A percentile compares a stretch with the other conserved stretches of the same genome.
Evolutionary conservation across 2,888 invertebrate genomes (phyloP).

Genomic region (Gastrophysa polygoni): DNA sequence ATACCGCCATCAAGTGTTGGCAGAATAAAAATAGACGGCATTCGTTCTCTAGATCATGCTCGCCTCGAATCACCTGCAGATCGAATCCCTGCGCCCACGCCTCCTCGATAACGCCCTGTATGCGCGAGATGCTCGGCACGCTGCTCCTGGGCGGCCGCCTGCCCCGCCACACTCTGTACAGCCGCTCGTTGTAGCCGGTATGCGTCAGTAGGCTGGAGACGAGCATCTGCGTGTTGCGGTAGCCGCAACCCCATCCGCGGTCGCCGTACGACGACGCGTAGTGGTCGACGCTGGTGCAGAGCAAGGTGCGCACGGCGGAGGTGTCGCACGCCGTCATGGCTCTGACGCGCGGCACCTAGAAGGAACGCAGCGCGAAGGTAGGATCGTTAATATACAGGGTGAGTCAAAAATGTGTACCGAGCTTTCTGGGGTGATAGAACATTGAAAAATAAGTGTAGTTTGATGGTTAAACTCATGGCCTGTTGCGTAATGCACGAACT

Average conservation of each 20-base stretch:
- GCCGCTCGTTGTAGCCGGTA: conserved; percentile 70
- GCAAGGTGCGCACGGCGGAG: conserved; percentile 71
- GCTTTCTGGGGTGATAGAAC: too few species aligned
- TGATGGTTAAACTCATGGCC: too few species aligned
- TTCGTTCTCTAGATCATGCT: too few species aligned
- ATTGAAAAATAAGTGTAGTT: too few species aligned
- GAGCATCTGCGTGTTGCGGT: conserved; percentile 90
- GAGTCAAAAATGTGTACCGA: too few species aligned
- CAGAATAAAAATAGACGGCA: too few species aligned
- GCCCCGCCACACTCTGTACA: conserved; percentile 59
- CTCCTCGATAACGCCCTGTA: conserved; percentile 83
- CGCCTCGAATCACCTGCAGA: conserved; percentile 72
- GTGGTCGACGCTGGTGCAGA: conserved; percentile 84
- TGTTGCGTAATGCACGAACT: too few species aligned
- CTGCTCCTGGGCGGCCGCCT: conserved; percentile 66
- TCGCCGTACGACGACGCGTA: conserved; percentile 89
- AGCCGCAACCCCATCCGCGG: conserved; percentile 92
- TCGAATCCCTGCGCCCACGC: conserved; percentile 85
- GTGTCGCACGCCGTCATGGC: conserved; percentile 62
- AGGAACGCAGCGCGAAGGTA: too few species aligned
- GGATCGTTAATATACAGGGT: too few species aligned
- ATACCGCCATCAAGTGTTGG: too few species aligned
- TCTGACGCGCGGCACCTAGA: conserved; percentile 60
- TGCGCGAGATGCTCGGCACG: conserved; percentile 83
- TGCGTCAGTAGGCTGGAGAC: conserved; percentile 78